These are phyloP conservation scores for Phyto melanocephala DNA, from an alignment of 2,888 invertebrate species.

Conservation along the genomic window DNA sequence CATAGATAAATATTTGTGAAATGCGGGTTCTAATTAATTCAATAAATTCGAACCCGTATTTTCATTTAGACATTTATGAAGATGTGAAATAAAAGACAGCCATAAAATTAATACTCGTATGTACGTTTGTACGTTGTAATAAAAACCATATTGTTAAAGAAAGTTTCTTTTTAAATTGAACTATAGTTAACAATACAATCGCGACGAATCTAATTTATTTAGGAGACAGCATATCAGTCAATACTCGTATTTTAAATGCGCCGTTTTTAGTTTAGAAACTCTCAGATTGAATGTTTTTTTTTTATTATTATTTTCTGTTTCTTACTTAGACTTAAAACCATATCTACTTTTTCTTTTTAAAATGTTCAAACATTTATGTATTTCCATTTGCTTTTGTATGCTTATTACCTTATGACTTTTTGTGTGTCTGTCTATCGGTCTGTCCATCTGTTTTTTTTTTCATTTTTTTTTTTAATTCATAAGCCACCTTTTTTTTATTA, in stretches of 20 bases:
- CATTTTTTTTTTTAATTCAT: too few species aligned
- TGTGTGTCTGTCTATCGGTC: neutral
- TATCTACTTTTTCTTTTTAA: slow-evolving; percentile 25
- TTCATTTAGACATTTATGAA: neutral
- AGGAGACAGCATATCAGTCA: neutral
- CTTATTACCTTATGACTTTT: neutral
- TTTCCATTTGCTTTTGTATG: slow-evolving; percentile 22
- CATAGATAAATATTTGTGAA: neutral
- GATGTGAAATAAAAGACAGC: too few species aligned
- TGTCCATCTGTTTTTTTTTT: neutral
- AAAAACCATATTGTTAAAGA: too few species aligned
- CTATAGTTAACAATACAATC: too few species aligned
- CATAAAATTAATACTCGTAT: too few species aligned
- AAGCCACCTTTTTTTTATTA: neutral
- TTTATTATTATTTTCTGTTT: neutral
- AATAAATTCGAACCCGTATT: too few species aligned
- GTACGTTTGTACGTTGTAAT: too few species aligned
- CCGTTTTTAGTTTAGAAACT: neutral
- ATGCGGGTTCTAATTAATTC: neutral
- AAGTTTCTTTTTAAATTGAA: too few species aligned
- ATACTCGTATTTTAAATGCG: neutral
- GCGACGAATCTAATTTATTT: too few species aligned
- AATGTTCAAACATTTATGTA: neutral
- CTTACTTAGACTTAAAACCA: neutral
- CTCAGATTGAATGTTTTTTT: neutral